Evolutionary conservation across 2,113 vertebrate species (phyloP), one percentile per base, ranked within the genome.

Genomic region (Rhodinocichla rosea): DNA sequence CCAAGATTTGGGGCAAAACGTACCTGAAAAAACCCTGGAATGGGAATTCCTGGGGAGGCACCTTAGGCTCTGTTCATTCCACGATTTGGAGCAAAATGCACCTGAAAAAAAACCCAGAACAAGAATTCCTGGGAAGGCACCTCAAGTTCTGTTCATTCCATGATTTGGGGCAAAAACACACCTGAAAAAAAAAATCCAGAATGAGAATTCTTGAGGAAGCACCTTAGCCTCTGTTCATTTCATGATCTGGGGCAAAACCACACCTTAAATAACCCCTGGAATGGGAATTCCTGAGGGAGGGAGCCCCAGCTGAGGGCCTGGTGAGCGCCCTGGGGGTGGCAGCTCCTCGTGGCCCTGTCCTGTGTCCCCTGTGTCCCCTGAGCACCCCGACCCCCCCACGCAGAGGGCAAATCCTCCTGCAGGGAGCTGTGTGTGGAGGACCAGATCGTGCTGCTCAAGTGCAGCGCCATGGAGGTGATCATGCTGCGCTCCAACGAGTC

Each of bases 401-500:
- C 68, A 5, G 22, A 53, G 47, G 56, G n/a, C 10, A 27, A 45
- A 39, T 45, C 9, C 69, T 23, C 28, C 6, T 2, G 37, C 63
- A 86, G 83, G 83, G 83, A 87, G 0, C 98, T 99, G 94, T 98
- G 98, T 10, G 98, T 99, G 0, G 99, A 99, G 53, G 99, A 99
- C 96, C 99, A 99, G 98, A 99, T 99, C 1, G 99, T 99, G n/a
- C 97, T 99, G 95, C 98, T 99, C 32, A 99, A 99, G 94, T 99
- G 99, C 68, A 99, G 99, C 7, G 99, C 98, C 97, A 99, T 99
- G 3, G 99, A 99, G 97, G 99, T 99, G 92, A 99, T 99, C 96
- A 99, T 99, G 99, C 97, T 99, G 77, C 98, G 99, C 64, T 99
- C 99, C 33, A 99, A 99, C 95, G 98, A 99, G 96, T 99, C 99